These are phyloP conservation scores for Brenthis daphne DNA, from an alignment of 2,888 invertebrate species.

Conservation along the genomic window DNA sequence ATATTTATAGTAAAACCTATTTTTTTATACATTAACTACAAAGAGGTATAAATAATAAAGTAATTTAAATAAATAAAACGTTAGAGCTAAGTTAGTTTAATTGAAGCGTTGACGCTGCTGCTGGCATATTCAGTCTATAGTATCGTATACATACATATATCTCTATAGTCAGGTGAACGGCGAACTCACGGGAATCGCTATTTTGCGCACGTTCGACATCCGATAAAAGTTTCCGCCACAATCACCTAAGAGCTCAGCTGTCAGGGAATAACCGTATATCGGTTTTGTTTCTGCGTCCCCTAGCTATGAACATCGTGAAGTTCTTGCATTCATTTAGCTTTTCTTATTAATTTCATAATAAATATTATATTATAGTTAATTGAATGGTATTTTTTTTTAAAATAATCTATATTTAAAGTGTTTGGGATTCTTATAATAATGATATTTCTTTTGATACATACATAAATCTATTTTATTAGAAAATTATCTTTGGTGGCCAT, in stretches of 20 bases:
- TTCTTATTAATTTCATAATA: slow-evolving; percentile 1
- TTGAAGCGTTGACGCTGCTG: slow-evolving; percentile 7
- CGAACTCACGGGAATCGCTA: slow-evolving; percentile 77
- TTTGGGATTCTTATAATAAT: too few relatives aligned
- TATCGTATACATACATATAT: slow-evolving; percentile 29
- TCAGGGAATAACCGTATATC: slow-evolving; percentile 80
- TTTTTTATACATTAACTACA: too few relatives aligned
- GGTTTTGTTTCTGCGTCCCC: slow-evolving; percentile 76
- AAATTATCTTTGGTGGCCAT: too few relatives aligned
- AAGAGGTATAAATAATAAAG: too few relatives aligned
- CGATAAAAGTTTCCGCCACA: slow-evolving; percentile 83
- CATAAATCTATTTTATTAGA: too few relatives aligned
- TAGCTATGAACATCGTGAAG: slow-evolving; percentile 44
- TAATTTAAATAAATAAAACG: too few relatives aligned
- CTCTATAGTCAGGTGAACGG: slow-evolving; percentile 69
- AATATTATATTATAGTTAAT: background rate
- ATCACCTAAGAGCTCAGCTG: slow-evolving; percentile 83
- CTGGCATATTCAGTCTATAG: slow-evolving; percentile 19
- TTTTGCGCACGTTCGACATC: slow-evolving; percentile 81
- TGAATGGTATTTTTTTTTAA: background rate
- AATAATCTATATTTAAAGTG: too few relatives aligned
- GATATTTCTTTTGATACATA: too few relatives aligned
- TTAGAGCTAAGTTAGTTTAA: slow-evolving; percentile 10
- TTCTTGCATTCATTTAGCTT: background rate
- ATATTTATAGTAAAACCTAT: too few relatives aligned